These are phyloP conservation scores for Zosterops pallidus DNA, from an alignment of 2,113 vertebrate genomes.

Conservation along the genomic window DNA sequence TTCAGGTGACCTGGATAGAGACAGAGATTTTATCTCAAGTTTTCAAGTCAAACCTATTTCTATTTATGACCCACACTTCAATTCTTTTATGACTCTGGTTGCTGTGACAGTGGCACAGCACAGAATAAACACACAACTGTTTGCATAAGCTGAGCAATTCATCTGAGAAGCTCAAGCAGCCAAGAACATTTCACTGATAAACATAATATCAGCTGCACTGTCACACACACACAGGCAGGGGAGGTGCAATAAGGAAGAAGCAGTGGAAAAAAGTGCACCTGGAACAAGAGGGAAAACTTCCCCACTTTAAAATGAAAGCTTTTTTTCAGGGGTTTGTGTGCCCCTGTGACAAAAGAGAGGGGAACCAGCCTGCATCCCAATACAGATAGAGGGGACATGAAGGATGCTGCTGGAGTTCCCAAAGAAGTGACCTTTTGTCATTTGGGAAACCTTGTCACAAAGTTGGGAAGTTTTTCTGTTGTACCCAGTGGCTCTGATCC, in stretches of 20 bases:
- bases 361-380: background rate
- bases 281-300: background rate
- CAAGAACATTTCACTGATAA: slow-evolving; percentile 5
- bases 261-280: background rate
- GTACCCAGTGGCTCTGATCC: background rate
- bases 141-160: slow-evolving; percentile 56
- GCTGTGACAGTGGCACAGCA: slow-evolving; percentile 39
- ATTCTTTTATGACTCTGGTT: slow-evolving; percentile 30
- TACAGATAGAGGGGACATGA: rapidly evolving
- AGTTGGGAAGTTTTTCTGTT: background rate
- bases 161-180: slow-evolving; percentile 18
- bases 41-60: slow-evolving; percentile 37
- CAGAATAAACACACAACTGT: slow-evolving; percentile 54
- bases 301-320: background rate
- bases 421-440: background rate
- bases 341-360: background rate
- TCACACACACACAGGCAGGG: background rate
- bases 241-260: background rate
- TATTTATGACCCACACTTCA: slow-evolving; percentile 41
- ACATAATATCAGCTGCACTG: slow-evolving; percentile 28
- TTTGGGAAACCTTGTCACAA: background rate
- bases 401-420: background rate
- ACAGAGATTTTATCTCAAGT: slow-evolving; percentile 7
- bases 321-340: background rate
- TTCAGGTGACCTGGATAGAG: background rate